Evolutionary conservation across 2,113 vertebrate species (phyloP).

Genomic region (Bungarus multicinctus): DNA sequence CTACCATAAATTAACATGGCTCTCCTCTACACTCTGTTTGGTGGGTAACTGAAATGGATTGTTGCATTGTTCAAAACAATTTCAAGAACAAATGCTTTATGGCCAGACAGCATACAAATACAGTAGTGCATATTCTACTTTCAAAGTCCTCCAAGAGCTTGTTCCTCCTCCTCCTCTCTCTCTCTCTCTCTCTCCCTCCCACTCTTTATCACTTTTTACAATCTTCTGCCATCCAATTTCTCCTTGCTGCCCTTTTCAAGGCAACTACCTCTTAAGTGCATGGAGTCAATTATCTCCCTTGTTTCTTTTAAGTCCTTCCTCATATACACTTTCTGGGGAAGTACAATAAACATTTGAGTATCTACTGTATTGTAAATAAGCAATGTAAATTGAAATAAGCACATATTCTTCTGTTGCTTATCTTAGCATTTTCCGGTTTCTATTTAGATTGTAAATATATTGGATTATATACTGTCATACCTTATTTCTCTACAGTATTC

Average conservation of each 20-base stretch:
- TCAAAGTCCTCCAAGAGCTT: not conserved
- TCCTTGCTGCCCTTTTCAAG: not conserved
- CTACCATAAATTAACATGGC: not conserved
- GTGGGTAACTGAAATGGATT: not conserved
- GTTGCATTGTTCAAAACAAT: not conserved
- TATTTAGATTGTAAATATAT: not conserved
- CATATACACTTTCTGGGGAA: not conserved
- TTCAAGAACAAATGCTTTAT: not conserved
- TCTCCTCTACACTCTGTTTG: not conserved
- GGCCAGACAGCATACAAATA: not conserved
- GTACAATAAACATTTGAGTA: not conserved
- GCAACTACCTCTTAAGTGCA: not conserved
- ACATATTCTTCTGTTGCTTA: not conserved
- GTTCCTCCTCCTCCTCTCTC: not conserved
- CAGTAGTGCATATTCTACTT: not conserved
- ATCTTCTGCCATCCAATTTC: not conserved
- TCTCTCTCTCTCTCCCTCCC: not conserved
- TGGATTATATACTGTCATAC: not conserved
- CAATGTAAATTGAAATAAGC: not conserved
- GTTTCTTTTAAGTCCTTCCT: not conserved
- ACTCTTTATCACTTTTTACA: not conserved
- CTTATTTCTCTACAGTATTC: not conserved
- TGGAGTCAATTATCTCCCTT: not conserved
- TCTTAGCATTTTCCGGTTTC: not conserved
- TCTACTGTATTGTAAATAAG: not conserved